Conservation (phyloP, 2,113 vertebrate genomes). For the Limanda limanda region DNA sequence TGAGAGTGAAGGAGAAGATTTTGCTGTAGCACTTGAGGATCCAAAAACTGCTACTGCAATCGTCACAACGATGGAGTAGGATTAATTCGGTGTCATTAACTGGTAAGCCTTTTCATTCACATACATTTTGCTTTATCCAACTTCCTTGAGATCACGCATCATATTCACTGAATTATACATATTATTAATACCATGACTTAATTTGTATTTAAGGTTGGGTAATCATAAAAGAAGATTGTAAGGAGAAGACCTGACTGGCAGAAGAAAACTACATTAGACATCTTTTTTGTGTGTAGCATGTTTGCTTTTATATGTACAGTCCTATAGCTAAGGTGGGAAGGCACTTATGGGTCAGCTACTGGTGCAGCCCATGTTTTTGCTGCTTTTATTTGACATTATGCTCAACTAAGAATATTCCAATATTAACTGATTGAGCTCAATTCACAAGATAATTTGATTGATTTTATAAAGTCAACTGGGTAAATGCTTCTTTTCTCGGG, state of each 20-base stretch:
- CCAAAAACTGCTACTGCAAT: conserved; percentile 2
- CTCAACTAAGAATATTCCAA: too few species aligned
- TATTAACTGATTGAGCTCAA: too few species aligned
- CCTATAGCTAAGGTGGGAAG: background rate
- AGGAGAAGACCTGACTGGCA: background rate
- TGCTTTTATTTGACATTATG: too few species aligned
- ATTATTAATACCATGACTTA: background rate
- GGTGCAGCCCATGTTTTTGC: too few species aligned
- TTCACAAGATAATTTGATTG: too few species aligned
- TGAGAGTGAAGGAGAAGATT: conserved; percentile 66
- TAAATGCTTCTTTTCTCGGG: background rate
- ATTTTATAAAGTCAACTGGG: background rate
- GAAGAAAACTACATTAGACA: background rate
- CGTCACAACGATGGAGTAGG: conserved; percentile 10
- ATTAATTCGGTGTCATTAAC: conserved; percentile 13
- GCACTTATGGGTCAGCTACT: too few species aligned
- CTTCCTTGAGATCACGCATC: background rate
- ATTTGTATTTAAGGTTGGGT: conserved; percentile 30
- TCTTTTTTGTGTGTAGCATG: background rate
- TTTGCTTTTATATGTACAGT: background rate
- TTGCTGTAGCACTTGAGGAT: conserved; percentile 60
- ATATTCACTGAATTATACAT: background rate
- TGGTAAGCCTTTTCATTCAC: conserved; percentile 32
- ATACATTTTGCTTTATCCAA: background rate
- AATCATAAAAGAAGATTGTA: conserved; percentile 13